Conservation (phyloP, 2,113 vertebrate species). For the Limnothrissa miodon region DNA sequence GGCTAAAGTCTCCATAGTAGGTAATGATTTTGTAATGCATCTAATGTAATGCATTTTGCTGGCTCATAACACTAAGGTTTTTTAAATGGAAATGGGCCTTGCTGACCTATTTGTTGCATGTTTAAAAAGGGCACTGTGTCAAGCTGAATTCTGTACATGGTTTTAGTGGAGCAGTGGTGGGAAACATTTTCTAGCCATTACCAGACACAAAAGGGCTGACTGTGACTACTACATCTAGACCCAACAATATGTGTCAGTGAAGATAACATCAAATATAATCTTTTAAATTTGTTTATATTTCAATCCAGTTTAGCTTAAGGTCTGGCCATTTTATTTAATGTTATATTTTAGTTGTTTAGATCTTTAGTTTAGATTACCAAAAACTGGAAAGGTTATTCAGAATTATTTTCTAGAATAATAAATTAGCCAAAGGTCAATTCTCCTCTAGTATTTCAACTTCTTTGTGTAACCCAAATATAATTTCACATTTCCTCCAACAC, state of each 20-base stretch:
- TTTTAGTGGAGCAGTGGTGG: neutral
- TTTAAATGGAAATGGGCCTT: neutral
- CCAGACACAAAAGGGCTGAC: neutral
- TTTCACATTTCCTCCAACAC: neutral
- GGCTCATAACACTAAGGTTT: neutral
- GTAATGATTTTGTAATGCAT: neutral
- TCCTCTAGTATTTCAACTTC: neutral
- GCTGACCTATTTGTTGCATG: neutral
- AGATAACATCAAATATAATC: neutral
- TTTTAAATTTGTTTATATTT: neutral
- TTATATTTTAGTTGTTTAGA: neutral
- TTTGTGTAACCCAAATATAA: neutral
- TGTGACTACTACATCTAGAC: neutral
- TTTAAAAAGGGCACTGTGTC: neutral
- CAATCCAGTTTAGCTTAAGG: neutral
- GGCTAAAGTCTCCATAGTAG: neutral
- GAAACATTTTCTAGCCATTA: neutral
- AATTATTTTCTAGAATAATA: no score
- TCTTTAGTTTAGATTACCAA: neutral
- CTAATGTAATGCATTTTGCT: neutral
- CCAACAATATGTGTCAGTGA: neutral
- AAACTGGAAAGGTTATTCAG: neutral
- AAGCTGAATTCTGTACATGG: neutral
- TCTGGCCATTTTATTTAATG: neutral
- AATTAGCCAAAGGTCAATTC: no score